Base-by-base conservation (phyloP, 2,113 vertebrate species). In the Dromiciops gliroides region DNA sequence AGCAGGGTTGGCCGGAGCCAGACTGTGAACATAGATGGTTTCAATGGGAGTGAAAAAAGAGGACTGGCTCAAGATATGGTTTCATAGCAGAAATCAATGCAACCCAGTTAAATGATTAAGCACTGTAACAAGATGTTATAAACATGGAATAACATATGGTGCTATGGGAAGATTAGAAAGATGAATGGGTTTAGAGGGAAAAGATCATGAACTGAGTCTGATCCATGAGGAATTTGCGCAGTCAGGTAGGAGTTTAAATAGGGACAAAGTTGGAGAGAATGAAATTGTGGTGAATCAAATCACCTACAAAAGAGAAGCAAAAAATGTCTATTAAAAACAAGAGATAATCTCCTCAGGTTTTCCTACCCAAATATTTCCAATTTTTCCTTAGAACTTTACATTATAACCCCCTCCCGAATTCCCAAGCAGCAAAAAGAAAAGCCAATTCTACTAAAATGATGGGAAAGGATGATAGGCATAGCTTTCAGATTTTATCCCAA, bases 401-500 rank as follows among this genome's bases (percentile, higher is more conserved):
- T 94, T 50, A 52, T 37, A 89, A 5, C 14, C 3, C 19, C 19
- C n/a, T 19, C n/a, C 22, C n/a, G n/a, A n/a, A n/a, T n/a, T n/a
- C 67, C 67, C 31, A 67, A 37, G 60, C 60, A 37, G 60, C 26
- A 60, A 60, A 60, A n/a, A 5, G 37, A 67, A n/a, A 75, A 75
- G 37, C 12, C 16, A 75, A n/a, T 75, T 90, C 83, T 94, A 50
- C 51, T 89, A 56, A 95, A 75, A 48, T 93, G 90, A 92, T 37
- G 26, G 92, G 90, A 51, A 97, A 91, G 14, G 96, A 96, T 19
- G 19, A 75, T 75, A 67, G 26, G 24, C n/a, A 25, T 26, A 48
- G 67, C 52, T 95, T 94, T 1, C 91, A 47, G 9, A 53, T 94
- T 93, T 96, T 94, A 96, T 96, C 51, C 49, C 47, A 94, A 97